Conservation (phyloP, 2,113 vertebrate species). For the Zosterops japonicus region DNA sequence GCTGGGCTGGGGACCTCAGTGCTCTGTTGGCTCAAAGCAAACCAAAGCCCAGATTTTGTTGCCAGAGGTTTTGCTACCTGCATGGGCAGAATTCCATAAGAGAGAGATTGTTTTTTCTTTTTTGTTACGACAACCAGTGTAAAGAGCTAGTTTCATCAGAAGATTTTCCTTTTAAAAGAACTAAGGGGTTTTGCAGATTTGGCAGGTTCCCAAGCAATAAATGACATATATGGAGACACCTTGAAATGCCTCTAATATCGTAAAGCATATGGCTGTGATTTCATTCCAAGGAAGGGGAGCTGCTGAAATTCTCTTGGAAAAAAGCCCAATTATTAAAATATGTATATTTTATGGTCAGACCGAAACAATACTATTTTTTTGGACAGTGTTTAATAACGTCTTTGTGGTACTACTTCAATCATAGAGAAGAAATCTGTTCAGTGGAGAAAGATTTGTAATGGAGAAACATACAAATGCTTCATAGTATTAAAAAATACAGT, state of each 20-base stretch:
- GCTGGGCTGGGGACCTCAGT: not conserved
- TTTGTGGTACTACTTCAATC: not conserved
- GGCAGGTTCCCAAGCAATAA: slow-evolving; percentile 17
- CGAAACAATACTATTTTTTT: not conserved
- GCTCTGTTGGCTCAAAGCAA: not conserved
- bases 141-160: not conserved
- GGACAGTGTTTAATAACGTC: not conserved
- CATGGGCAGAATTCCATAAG: not conserved
- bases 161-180: not conserved
- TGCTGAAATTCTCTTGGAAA: slow-evolving; percentile 4
- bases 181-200: not conserved
- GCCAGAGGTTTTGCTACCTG: not conserved
- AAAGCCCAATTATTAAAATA: not conserved
- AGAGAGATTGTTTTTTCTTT: not conserved
- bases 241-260: slow-evolving; percentile 40
- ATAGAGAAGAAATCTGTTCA: not conserved
- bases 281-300: not conserved
- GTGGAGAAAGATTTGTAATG: not conserved
- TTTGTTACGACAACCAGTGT: not conserved
- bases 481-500: not conserved
- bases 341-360: not conserved
- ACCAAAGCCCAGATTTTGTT: not conserved
- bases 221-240: slow-evolving; percentile 51
- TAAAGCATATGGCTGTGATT: slow-evolving; percentile 38
- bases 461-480: not conserved